Evolutionary conservation across 2,113 vertebrate species (phyloP), one percentile per base, ranked within the genome.

Genomic region (Campylomormyrus numenius): DNA sequence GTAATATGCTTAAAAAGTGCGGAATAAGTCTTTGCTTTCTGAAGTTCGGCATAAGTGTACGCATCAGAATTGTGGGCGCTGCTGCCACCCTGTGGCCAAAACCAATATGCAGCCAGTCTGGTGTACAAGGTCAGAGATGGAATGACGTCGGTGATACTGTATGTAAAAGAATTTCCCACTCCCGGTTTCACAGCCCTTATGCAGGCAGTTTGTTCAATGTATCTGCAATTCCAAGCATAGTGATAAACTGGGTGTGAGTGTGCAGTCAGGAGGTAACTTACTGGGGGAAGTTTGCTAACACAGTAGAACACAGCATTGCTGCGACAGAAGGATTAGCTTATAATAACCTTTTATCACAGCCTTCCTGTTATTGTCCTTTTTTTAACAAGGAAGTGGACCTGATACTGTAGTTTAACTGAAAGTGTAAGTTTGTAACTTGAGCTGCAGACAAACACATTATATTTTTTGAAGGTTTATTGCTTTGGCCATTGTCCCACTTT

Each of bases 21-120:
- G 6, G 21, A 86, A 7, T n/a, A 50, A 39, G 15, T 39, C 2
- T 80, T 42, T 6, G 74, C 35, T 80, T 5, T 42, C 17, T 27
- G 35, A 80, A 80, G 35, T 80, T 58, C 53, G 56, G 31, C 31
- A 46, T 8, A 35, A 35, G 49, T 39, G 5, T 39, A 46, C 42
- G 80, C 77, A 42, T 19, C 39, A 5, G 66, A 86, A 24, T 56
- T 90, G 15, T 92, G 87, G 92, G 90, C 86, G 92, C 74, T 94
- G 89, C 91, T 93, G 93, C 91, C 93, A 88, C 91, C 95, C 89
- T 89, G 91, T 95, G 95, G 93, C 52, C 10, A 87, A 53, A 85
- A 83, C 85, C 39, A 24, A 90, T 48, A n/a, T n/a, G 31, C 24
- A 27, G 24, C 56, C 19, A 45, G 35, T 11, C 19, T 9, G 31